Evolutionary conservation across 2,797 vertebrate genomes (phyloP).

Genomic region (Gymnoscopelus braueri): DNA sequence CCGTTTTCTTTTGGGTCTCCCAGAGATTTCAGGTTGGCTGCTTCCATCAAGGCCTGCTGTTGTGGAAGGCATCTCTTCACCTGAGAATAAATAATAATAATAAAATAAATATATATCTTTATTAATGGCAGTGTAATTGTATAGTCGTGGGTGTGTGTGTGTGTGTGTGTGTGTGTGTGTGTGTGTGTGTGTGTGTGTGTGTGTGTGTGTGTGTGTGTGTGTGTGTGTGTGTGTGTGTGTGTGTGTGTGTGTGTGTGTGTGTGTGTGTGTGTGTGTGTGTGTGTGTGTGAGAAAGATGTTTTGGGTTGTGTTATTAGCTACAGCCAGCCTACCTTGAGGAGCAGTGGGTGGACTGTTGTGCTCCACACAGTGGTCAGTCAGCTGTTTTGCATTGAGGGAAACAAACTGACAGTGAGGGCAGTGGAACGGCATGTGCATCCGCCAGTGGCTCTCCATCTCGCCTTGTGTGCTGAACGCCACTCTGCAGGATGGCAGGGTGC

Average conservation of each 20-base stretch:
- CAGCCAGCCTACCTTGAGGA: constrained; percentile 36
- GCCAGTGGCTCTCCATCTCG: constrained; percentile 83
- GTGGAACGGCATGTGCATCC: constrained; percentile 84
- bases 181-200: not conserved
- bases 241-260: too few species aligned
- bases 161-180: not conserved
- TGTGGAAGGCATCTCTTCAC: constrained; percentile 1
- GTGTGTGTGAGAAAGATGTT: too few species aligned
- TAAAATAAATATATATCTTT: not conserved
- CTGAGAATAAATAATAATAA: constrained; percentile 33
- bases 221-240: too few species aligned
- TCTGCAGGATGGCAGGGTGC: constrained; percentile 76
- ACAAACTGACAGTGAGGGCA: constrained; percentile 81
- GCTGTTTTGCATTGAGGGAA: constrained; percentile 78
- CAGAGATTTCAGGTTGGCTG: constrained; percentile 18
- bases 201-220: not conserved
- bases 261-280: too few species aligned
- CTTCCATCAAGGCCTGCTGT: not conserved
- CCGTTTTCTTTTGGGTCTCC: constrained; percentile 36
- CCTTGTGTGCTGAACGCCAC: constrained; percentile 75
- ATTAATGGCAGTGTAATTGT: not conserved
- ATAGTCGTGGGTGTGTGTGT: too few species aligned
- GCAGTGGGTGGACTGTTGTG: constrained; percentile 43
- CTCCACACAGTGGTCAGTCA: constrained; percentile 78
- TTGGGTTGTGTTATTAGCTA: too few species aligned